Evolutionary conservation across 2,113 vertebrate species (phyloP), one percentile per base, ranked within the genome.

Genomic region (Salvelinus fontinalis): DNA sequence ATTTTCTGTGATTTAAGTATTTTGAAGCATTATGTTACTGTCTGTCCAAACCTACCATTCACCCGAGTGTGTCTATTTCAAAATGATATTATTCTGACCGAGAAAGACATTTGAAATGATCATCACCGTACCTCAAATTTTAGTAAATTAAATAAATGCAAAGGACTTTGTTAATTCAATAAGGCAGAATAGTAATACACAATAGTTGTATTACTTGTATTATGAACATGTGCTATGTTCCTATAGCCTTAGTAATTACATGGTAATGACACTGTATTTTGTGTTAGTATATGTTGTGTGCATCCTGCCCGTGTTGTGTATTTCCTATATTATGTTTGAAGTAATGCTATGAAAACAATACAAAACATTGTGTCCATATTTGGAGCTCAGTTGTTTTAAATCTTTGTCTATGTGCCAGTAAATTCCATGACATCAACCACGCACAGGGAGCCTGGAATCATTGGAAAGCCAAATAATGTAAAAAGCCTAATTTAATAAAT

Each of bases 401-500:
- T 70, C 9, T 65, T 5, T 6, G 4, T 75, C 24, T 44, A 44
- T 44, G 11, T 26, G 62, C 24, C 26, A 16, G 65, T 67, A 31
- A 29, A 67, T 67, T 67, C 65, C 65, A 67, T 29, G 22, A 9
- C 65, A 67, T 67, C 26, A 16, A 26, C 24, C 51, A 18, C 18
- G 16, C 51, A 16, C 65, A 13, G 2, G 65, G 5, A 29, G 65
- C 13, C 20, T 67, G 24, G 24, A 31, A 14, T 67, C 65, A 18
- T 12, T 27, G 27, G 26, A 31, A 16, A 31, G 65, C 12, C 65
- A 67, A 67, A 3, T 73, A 39, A 29, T 57, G 51, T 20, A 70
- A 22, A 68, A 54, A 44, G 34, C 18, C 44, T 74, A 20, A 77
- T 73, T 29, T 3, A 49, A 57, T 51, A 78, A 81, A 75, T 57